phyloP scores from a whole-genome alignment of 2,797 vertebrate genomes.

The Sardinella longiceps region DNA sequence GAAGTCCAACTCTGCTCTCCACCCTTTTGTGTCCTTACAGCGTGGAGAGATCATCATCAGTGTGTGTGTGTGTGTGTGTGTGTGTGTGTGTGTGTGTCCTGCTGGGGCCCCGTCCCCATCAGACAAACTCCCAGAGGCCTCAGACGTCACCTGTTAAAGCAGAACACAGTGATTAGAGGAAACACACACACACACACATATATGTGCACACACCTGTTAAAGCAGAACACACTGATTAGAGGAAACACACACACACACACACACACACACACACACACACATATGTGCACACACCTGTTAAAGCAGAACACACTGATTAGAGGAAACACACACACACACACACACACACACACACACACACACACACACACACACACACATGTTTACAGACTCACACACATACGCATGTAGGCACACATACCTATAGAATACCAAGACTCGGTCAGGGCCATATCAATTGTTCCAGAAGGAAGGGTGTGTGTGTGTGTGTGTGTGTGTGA shows the following conservation, averaged over 20 bases:
- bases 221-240: too few relatives aligned
- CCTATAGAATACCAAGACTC: background rate
- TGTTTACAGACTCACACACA: background rate
- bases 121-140: background rate
- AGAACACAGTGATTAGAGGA: background rate
- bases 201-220: too few relatives aligned
- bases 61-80: background rate
- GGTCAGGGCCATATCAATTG: background rate
- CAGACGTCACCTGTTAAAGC: background rate
- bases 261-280: background rate
- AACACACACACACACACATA: background rate
- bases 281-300: too few relatives aligned
- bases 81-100: background rate
- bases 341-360: conserved; percentile 1
- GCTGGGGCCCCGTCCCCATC: background rate
- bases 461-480: background rate
- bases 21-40: too few relatives aligned
- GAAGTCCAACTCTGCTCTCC: too few relatives aligned
- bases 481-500: background rate
- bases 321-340: background rate
- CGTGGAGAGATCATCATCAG: background rate
- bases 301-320: too few relatives aligned
- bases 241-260: background rate
- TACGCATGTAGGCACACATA: background rate
- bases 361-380: background rate